A percentile compares a stretch with the other conserved stretches of the same genome.
Conservation (phyloP, 2,888 invertebrate species). For the Sialis lutaria region DNA sequence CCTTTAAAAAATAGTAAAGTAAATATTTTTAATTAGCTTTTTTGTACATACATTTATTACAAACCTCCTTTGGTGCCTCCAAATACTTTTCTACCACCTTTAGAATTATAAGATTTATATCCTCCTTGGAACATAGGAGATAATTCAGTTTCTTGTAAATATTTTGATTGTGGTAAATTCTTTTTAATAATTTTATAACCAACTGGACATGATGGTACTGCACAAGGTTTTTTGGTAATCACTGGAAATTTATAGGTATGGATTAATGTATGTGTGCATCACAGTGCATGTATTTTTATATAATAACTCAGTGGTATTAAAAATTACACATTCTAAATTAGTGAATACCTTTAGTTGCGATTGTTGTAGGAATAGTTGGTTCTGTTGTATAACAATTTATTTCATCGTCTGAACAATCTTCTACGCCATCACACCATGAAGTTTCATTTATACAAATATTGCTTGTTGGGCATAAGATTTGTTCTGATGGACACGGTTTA, state of each 20-base stretch:
- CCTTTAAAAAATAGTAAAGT: no score
- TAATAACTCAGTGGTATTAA: no score
- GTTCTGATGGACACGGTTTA: conserved; percentile 47
- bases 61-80: conserved; percentile 11
- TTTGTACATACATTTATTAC: no score
- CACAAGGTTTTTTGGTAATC: conserved; percentile 20
- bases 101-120: conserved; percentile 12
- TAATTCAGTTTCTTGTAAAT: conserved; percentile 20
- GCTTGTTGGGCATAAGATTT: conserved; percentile 53
- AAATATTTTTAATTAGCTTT: no score
- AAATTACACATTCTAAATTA: background rate
- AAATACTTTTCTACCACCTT: conserved; percentile 22
- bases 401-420: conserved; percentile 75
- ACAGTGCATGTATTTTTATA: no score
- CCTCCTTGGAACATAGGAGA: conserved; percentile 26
- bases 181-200: conserved; percentile 29
- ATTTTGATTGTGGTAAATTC: conserved; percentile 14
- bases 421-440: conserved; percentile 66
- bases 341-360: no score
- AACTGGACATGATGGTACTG: conserved; percentile 28
- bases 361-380: no score
- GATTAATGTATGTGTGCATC: no score
- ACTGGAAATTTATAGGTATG: background rate
- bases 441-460: conserved; percentile 50
- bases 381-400: conserved; percentile 33